Evolutionary conservation across 2,888 invertebrate species (phyloP), one percentile per base, ranked within the genome.

Genomic region (Caenorhabditis parvicauda): DNA sequence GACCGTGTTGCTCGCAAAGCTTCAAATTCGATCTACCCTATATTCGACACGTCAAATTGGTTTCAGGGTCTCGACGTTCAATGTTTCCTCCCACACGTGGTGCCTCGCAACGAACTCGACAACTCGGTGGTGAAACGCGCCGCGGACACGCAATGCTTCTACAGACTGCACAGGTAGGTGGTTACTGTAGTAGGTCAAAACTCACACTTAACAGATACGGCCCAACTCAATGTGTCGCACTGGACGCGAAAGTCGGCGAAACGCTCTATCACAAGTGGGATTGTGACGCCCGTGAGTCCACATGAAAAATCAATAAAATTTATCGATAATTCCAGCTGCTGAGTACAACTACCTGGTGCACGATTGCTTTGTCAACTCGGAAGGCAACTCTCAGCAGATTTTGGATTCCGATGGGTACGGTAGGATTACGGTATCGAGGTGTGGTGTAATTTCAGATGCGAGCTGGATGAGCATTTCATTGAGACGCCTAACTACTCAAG

Each of bases 181-280:
- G 9, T 17, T 9, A 19, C 17, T 14, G 24, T 17, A n/a, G n/a
- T 14, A 19, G 3, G 2, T 25, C 3, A 25, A 4, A 2, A 7
- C 5, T 22, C 24, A 28, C 37, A 1, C 2, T 3, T 9, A 22
- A 27, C 50, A 65, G 69, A 55, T 72, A 67, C 50, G 55, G 59
- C 14, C 75, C 76, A 1, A 66, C 66, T 25, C 72, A 75, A 41
- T 80, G 80, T 51, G 72, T 72, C n/a, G 79, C 77, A 1, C 49
- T 80, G 41, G 79, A 80, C 44, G 79, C 78, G 5, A 72, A 71
- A 48, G 76, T 80, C 38, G 80, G 80, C 27, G 77, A 78, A 53
- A 76, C 67, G 44, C 55, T 80, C 47, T 77, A 69, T 59, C 80
- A 80, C 58, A 73, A 74, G 52, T 80, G 79, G 79, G 63, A 69